These are phyloP conservation scores for Enteromius anoplus DNA, from an alignment of 2,797 vertebrate genomes.

Conservation along the genomic window DNA sequence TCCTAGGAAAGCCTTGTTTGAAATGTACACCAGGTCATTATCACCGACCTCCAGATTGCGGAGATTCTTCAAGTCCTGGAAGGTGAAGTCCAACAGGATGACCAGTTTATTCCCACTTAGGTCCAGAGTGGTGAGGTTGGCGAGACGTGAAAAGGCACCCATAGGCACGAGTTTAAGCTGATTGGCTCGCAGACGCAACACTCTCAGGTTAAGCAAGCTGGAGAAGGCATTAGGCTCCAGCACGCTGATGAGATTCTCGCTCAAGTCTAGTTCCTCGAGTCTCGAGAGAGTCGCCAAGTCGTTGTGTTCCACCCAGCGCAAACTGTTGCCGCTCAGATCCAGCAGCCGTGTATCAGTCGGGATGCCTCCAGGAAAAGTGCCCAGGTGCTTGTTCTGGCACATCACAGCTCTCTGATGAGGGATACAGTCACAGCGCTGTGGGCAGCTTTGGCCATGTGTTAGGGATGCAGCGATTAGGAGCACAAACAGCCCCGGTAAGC, in stretches of 20 bases:
- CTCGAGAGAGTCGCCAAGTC: conserved; percentile 84
- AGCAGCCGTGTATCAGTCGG: conserved; percentile 87
- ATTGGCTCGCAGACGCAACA: conserved; percentile 87
- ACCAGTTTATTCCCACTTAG: conserved; percentile 97
- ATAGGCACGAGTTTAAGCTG: conserved; percentile 93
- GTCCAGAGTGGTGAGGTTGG: conserved; percentile 92
- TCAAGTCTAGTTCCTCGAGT: conserved; percentile 93
- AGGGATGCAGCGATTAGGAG: conserved; percentile 74
- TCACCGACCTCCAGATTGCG: conserved; percentile 92
- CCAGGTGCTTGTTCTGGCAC: conserved; percentile 87
- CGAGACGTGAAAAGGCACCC: conserved; percentile 89
- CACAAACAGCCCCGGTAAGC: conserved; percentile 73
- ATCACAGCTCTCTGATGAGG: conserved; percentile 81
- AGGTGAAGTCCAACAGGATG: conserved; percentile 93
- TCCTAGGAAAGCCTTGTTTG: conserved; percentile 93
- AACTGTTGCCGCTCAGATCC: conserved; percentile 91
- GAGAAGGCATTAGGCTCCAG: conserved; percentile 94
- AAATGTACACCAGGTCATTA: conserved; percentile 97
- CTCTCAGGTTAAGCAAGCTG: conserved; percentile 85
- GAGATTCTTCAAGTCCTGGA: conserved; percentile 89
- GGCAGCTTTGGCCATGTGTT: conserved; percentile 80
- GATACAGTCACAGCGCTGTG: conserved; percentile 90
- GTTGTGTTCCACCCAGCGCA: conserved; percentile 91
- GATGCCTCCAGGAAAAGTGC: conserved; percentile 88
- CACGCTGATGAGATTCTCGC: conserved; percentile 91